Percentiles rank a stretch among this genome's conserved stretches.
These are phyloP conservation scores for Nasua narica DNA, from an alignment of 2,797 vertebrate genomes.

Conservation along the genomic window DNA sequence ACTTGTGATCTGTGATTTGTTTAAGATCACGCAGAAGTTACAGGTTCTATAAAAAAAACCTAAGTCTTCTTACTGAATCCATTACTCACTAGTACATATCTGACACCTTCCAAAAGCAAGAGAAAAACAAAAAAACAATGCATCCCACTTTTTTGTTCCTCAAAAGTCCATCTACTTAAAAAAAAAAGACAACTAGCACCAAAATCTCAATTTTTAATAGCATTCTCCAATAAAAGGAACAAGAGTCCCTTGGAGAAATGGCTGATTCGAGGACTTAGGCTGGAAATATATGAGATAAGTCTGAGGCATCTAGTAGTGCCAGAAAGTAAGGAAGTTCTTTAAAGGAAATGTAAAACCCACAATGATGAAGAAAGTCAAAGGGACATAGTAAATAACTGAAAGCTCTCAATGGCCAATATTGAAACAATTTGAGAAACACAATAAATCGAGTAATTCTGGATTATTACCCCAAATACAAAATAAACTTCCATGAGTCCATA, in stretches of 20 bases:
- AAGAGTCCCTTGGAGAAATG: neutral
- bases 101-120: neutral
- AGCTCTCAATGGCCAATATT: neutral
- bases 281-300: neutral
- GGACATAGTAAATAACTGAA: neutral
- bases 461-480: neutral
- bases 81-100: neutral
- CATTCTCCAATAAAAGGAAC: neutral
- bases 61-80: neutral
- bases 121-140: neutral
- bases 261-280: neutral
- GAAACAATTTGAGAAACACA: neutral
- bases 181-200: neutral
- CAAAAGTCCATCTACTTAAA: neutral
- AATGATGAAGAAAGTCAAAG: neutral
- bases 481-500: neutral
- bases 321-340: neutral
- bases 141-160: neutral
- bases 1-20: neutral
- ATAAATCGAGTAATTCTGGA: neutral
- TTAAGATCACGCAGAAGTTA: neutral
- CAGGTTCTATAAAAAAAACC: neutral
- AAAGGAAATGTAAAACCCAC: neutral
- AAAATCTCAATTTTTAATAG: neutral
- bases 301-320: neutral